Evolutionary conservation across 2,888 invertebrate species (phyloP).

Genomic region (Chrysina gloriosa): DNA sequence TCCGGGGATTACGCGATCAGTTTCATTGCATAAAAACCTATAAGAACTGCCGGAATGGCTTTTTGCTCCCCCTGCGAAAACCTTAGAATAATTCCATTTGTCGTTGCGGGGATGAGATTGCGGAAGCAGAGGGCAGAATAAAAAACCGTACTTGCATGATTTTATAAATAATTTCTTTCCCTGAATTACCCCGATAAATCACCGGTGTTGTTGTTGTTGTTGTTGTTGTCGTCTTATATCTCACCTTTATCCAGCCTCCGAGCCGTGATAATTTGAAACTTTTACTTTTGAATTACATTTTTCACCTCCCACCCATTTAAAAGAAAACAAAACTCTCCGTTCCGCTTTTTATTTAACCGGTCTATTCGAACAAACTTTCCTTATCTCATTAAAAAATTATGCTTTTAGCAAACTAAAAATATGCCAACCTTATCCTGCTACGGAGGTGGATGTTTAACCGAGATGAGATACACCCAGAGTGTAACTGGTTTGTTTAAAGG

Average conservation of each 20-base stretch:
- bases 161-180: conserved; percentile 19
- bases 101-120: neutral
- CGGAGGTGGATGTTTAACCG: no score
- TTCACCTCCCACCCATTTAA: neutral
- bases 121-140: conserved; percentile 39
- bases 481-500: no score
- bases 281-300: conserved; percentile 19
- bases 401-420: conserved; percentile 2
- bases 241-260: neutral
- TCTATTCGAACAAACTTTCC: neutral
- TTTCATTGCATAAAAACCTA: conserved; percentile 50
- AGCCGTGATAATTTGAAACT: conserved; percentile 14
- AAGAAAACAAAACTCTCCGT: conserved; percentile 6
- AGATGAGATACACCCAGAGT: no score
- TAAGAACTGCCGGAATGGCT: conserved; percentile 21
- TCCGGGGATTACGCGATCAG: conserved; percentile 57
- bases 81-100: conserved; percentile 25
- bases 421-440: no score
- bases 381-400: conserved; percentile 1
- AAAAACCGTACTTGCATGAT: conserved; percentile 45
- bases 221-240: conserved; percentile 25
- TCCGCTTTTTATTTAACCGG: neutral
- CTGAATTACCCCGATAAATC: conserved; percentile 1
- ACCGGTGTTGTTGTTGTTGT: conserved; percentile 23
- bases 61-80: conserved; percentile 6